These are phyloP conservation scores for Morone saxatilis DNA, from an alignment of 2,113 vertebrate species.

Conservation along the genomic window DNA sequence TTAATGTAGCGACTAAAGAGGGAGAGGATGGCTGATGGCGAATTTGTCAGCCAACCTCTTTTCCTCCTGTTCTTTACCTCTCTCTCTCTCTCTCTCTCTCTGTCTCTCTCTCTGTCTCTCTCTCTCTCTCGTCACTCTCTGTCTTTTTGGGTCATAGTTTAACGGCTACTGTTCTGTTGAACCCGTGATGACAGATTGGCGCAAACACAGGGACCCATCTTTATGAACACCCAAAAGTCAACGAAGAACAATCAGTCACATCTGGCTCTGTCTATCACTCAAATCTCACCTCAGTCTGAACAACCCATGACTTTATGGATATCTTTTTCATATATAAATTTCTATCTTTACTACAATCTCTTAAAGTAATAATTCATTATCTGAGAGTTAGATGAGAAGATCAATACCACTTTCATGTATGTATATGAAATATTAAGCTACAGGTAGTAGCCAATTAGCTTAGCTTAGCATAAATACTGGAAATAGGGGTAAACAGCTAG, in stretches of 20 bases:
- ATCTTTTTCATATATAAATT: constrained; percentile 3
- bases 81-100: constrained; percentile 16
- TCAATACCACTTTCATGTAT: neutral
- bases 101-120: constrained; percentile 16
- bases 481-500: neutral
- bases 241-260: constrained; percentile 51
- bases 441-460: neutral
- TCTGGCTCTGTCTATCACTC: constrained; percentile 25
- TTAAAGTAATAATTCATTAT: too few relatives aligned
- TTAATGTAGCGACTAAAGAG: constrained; percentile 68
- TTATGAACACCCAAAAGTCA: constrained; percentile 68
- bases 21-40: constrained; percentile 48
- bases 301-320: neutral
- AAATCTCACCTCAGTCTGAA: neutral
- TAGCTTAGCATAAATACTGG: neutral
- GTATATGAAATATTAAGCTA: neutral
- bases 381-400: neutral
- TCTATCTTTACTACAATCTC: neutral
- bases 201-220: constrained; percentile 68
- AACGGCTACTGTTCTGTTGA: too few relatives aligned
- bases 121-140: constrained; percentile 10
- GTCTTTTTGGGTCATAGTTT: constrained; percentile 52
- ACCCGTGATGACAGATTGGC: too few relatives aligned
- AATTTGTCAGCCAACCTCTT: constrained; percentile 17
- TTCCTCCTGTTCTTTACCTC: constrained; percentile 1